Conservation (phyloP, 30 jellyfish, hydroid and myxozoan species). For the Clytia hemisphaerica region DNA sequence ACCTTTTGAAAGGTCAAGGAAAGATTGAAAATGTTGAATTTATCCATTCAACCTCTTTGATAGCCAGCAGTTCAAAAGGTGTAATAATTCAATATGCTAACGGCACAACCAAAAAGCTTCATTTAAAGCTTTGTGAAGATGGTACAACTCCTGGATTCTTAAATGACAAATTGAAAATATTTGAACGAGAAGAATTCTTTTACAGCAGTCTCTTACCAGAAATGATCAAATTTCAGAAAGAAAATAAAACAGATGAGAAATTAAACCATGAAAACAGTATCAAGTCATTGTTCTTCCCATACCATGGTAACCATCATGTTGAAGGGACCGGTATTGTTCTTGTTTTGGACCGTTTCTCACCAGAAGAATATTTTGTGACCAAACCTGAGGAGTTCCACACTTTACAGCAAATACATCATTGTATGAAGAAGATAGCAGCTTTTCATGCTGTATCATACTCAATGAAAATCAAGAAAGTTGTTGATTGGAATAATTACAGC, state of each 20-base stretch:
- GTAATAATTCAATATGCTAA: too few species aligned
- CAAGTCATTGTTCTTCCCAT: neutral
- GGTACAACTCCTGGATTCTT: neutral
- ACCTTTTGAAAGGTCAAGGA: too few species aligned
- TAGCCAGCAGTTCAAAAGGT: too few species aligned
- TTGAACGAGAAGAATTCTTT: neutral
- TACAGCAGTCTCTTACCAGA: neutral
- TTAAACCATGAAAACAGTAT: neutral
- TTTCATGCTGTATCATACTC: slow-evolving; percentile 11
- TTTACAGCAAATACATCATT: neutral
- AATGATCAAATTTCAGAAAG: neutral
- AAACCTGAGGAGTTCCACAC: neutral
- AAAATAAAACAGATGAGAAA: neutral
- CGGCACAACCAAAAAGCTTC: too few species aligned
- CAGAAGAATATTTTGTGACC: slow-evolving; percentile 7
- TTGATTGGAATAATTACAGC: neutral
- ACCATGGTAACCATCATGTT: neutral
- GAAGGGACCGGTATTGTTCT: neutral
- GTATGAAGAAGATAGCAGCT: slow-evolving; percentile 1
- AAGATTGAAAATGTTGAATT: too few species aligned
- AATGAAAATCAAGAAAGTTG: neutral
- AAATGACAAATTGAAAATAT: neutral
- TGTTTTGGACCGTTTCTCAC: neutral
- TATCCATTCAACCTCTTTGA: too few species aligned
- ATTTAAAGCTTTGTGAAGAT: neutral